Evolutionary conservation across 2,113 vertebrate genomes (phyloP), one percentile per base, ranked within the genome.

Genomic region (Circaetus gallicus): DNA sequence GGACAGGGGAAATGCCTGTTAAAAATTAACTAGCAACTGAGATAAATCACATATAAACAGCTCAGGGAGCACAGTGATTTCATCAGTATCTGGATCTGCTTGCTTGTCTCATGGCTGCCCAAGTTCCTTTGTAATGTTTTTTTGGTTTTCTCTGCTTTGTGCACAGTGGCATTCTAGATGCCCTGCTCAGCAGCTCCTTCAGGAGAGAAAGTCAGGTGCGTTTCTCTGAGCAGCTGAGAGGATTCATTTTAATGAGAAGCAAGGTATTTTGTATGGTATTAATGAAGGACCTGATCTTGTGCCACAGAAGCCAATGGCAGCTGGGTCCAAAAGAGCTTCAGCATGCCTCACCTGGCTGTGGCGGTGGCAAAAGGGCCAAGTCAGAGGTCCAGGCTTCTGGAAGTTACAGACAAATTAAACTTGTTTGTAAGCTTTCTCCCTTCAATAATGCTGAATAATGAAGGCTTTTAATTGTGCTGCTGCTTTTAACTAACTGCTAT

Each of bases 331-430:
- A 50, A 22, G 26, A 24, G 14, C 31, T 59, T 40, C 58, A 20
- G 52, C 0, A 0, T 58, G 43, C 21, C 43, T 55, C 0, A 0
- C 53, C n/a, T 36, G 29, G 19, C 9, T 14, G 8, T 19, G 19
- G 45, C 0, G 0, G 38, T 49, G 70, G 29, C 52, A 43, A n/a
- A 67, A 49, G 13, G 19, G n/a, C 11, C 1, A 2, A 40, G 28
- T 18, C 1, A 2, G 45, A 69, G 29, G 9, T 77, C 32, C 34
- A 49, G 63, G 36, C 16, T 77, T 65, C 69, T 66, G 40, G 24
- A 69, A 61, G 49, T 56, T 52, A 26, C 15, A 49, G 63, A 8
- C 22, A 58, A 70, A 77, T 55, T 8, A 32, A 62, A 61, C 22
- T 29, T 58, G 28, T 76, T 32, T 55, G 7, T n/a, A 76, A 72